Conservation (phyloP, 2,797 vertebrate species). For the Lemur catta region DNA sequence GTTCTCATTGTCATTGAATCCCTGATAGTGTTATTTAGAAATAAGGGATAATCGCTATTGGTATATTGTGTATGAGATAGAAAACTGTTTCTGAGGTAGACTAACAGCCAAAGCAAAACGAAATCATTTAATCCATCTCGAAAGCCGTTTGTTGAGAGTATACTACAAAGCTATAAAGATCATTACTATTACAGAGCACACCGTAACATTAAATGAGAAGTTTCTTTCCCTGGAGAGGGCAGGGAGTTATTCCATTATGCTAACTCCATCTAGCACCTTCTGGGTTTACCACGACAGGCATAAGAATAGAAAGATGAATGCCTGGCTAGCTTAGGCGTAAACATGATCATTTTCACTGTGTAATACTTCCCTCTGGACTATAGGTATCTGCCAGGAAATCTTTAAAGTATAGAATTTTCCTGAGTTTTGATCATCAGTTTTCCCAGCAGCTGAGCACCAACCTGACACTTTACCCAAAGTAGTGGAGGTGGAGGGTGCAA, state of each 20-base stretch:
- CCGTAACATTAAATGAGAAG: conserved; percentile 67
- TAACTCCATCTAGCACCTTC: conserved; percentile 54
- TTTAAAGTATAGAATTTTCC: conserved; percentile 46
- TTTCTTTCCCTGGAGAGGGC: conserved; percentile 59
- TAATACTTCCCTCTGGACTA: conserved; percentile 37
- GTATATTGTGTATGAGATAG: conserved; percentile 41
- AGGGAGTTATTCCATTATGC: not conserved
- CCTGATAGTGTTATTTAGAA: conserved; percentile 67
- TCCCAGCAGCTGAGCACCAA: conserved; percentile 36
- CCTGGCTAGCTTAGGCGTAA: not conserved
- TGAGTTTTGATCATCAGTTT: conserved; percentile 59
- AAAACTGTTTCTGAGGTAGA: conserved; percentile 78
- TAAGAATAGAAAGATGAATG: conserved; percentile 55
- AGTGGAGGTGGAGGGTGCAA: not conserved
- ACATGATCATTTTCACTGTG: conserved; percentile 58
- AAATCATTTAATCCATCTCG: conserved; percentile 75
- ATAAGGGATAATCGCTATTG: conserved; percentile 57
- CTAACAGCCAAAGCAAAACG: conserved; percentile 77
- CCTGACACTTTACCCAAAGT: conserved; percentile 31
- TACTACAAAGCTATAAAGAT: conserved; percentile 75
- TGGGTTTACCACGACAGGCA: conserved; percentile 55
- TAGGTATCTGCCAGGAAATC: conserved; percentile 31
- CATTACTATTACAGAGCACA: conserved; percentile 73
- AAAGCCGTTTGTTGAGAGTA: conserved; percentile 76
- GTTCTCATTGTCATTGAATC: conserved; percentile 60